These are phyloP conservation scores for Battus philenor DNA, from an alignment of 1,140 invertebrate species.

Conservation along the genomic window DNA sequence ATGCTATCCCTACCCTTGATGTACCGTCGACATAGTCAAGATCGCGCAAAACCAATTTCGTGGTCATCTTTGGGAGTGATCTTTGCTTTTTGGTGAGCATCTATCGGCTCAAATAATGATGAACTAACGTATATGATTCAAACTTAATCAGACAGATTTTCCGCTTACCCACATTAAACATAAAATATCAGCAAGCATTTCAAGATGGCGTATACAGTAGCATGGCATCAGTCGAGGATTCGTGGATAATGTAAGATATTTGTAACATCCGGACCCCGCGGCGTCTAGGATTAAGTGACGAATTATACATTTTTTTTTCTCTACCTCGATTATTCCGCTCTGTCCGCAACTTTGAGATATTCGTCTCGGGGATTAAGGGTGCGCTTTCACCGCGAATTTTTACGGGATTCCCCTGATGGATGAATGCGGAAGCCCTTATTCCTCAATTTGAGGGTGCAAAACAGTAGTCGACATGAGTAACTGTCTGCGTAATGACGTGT, in stretches of 20 bases:
- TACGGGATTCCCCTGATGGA: constrained; percentile 62
- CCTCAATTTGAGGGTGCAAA: constrained; percentile 55
- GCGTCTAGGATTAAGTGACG: constrained; percentile 57
- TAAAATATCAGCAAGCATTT: no score
- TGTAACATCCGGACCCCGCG: constrained; percentile 47
- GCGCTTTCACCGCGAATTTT: constrained; percentile 58
- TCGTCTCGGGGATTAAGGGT: constrained; percentile 67
- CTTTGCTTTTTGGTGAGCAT: no score
- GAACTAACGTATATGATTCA: no score
- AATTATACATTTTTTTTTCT: constrained; percentile 69
- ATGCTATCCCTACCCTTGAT: no score
- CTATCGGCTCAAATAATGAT: no score
- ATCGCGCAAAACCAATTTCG: no score
- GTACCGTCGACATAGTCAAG: no score
- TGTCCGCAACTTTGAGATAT: constrained; percentile 66
- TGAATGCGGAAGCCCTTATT: constrained; percentile 62
- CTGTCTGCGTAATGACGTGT: constrained; percentile 17
- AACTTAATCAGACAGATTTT: no score
- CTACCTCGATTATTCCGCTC: constrained; percentile 60
- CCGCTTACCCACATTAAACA: no score
- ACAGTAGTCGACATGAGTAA: constrained; percentile 43
- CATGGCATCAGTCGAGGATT: no score
- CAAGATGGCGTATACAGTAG: no score
- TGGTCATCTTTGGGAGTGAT: no score
- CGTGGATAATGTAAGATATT: constrained; percentile 55